These are phyloP conservation scores for Pteromalus puparum DNA, from an alignment of 1,140 invertebrate genomes.

Conservation along the genomic window DNA sequence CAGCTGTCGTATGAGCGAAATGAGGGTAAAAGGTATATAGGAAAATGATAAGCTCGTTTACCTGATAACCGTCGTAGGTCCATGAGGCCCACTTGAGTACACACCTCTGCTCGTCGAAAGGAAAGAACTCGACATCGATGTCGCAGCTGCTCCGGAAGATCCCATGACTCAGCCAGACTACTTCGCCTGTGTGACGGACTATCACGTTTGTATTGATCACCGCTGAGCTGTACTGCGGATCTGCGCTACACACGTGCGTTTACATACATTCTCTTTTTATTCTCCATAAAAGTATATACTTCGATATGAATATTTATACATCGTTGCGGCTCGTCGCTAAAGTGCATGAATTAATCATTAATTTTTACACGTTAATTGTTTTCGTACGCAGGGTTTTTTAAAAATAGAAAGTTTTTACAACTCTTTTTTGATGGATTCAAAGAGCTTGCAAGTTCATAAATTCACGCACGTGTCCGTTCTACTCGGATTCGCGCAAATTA, in stretches of 20 bases:
- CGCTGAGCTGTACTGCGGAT: constrained; percentile 86
- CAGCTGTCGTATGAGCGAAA: no score
- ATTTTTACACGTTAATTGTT: no score
- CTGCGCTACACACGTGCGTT: constrained; percentile 80
- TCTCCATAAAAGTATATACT: neutral
- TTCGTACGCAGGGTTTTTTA: no score
- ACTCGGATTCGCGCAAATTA: no score
- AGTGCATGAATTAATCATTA: no score
- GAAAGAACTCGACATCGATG: constrained; percentile 95
- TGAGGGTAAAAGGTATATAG: neutral
- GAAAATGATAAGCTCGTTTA: constrained; percentile 65
- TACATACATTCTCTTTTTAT: neutral
- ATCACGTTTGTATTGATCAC: constrained; percentile 91
- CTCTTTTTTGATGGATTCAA: no score
- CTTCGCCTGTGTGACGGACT: constrained; percentile 82
- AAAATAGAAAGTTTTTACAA: no score
- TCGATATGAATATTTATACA: neutral
- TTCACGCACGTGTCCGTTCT: no score
- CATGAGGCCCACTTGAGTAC: constrained; percentile 97
- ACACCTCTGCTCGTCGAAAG: constrained; percentile 94
- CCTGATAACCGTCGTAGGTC: constrained; percentile 97
- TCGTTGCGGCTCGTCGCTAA: neutral
- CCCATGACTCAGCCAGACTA: constrained; percentile 88
- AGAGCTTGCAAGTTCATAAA: no score
- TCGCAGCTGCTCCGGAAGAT: constrained; percentile 92